Base-by-base conservation (phyloP, 2,888 invertebrate species). In the Crossocerus cetratus region DNA sequence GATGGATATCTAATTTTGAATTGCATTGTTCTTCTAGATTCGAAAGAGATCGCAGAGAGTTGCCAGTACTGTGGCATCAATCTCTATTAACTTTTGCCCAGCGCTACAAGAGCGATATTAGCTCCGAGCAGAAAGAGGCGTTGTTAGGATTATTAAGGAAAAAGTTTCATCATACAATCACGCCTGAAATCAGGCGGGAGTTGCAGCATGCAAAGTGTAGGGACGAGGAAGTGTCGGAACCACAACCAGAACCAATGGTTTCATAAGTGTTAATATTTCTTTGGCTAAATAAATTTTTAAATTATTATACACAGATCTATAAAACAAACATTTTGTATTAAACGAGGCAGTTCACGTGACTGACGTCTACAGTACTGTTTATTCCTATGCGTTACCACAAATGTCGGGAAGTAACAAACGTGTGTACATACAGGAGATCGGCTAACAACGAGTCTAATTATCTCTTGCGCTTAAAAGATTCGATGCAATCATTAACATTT, bases 11-110 rank as follows among this genome's bases (percentile, higher is more conserved):
- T 5, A 8, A 32, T 5, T 32, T 32, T 32, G 32, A 32, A 32
- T 32, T 0, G 11, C 16, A 49, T 54, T 69, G 65, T 55, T 58
- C 8, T 64, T 89, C 88, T 86, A 97, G 98, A 87, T 98, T 99
- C 90, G 94, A 95, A 89, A 92, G 92, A 77, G 98, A 99, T 86
- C 91, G 92, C 61, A 93, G 98, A 67, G 94, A 94, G 81, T 92
- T 99, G 87, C 99, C 99, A 0, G 98, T 99, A 3, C 90, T 99
- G 70, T 99, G 99, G 99, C 99, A 99, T 91, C 99, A 99, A 90
- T 94, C 97, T 54, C 92, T 99, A 49, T 91, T 99, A 65, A 96
- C 98, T 3, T 98, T 99, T 92, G 95, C 95, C 0, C 98, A 99
- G 91, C 93, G 98, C 60, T 99, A 99, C 91, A 99, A 99, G 91